Conservation (phyloP, 2,113 vertebrate genomes). For the Pomatostomus ruficeps region DNA sequence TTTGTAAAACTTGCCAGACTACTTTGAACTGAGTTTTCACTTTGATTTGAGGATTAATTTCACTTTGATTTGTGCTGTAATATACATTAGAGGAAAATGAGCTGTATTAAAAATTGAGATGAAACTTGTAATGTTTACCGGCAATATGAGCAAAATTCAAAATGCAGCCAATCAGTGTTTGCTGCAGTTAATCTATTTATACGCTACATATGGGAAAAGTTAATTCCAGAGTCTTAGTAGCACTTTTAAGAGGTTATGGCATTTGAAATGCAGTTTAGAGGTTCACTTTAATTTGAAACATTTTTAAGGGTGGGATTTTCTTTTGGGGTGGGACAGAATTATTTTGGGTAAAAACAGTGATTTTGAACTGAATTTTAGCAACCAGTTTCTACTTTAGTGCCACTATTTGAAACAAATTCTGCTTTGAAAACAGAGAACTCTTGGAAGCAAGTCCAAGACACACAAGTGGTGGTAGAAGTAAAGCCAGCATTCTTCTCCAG, state of each 20-base stretch:
- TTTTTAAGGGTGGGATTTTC: background rate
- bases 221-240: background rate
- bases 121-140: background rate
- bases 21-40: background rate
- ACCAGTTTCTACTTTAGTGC: background rate
- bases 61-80: background rate
- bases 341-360: background rate
- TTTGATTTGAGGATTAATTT: background rate
- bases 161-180: background rate
- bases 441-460: background rate
- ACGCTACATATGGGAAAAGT: background rate
- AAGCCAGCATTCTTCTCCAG: background rate
- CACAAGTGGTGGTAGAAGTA: background rate
- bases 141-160: background rate
- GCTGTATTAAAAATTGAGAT: background rate
- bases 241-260: background rate
- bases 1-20: background rate
- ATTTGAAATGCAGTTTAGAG: background rate
- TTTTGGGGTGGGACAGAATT: fast-evolving
- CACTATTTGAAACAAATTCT: background rate
- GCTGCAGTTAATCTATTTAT: background rate
- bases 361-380: background rate
- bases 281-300: background rate
- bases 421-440: background rate
- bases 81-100: background rate